Conservation (phyloP, 2,888 invertebrate species). For the Mermis nigrescens region DNA sequence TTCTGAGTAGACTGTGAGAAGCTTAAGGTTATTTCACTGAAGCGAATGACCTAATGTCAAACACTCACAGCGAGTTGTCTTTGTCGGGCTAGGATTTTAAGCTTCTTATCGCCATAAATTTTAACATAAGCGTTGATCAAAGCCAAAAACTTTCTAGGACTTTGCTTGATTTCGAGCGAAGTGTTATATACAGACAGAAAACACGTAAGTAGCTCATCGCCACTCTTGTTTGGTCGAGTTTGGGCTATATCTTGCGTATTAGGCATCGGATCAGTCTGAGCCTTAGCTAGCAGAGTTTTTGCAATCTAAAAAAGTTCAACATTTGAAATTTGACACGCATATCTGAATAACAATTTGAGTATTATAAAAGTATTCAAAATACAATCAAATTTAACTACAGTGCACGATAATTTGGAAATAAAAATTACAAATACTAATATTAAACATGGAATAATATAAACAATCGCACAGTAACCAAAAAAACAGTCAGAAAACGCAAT, state of each 20-base stretch:
- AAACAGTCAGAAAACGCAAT: too few relatives aligned
- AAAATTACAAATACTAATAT: too few relatives aligned
- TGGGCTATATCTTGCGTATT: constrained; percentile 4
- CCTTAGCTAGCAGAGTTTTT: not conserved
- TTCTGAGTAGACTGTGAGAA: too few relatives aligned
- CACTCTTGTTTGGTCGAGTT: constrained; percentile 31
- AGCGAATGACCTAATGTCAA: too few relatives aligned
- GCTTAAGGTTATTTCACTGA: too few relatives aligned
- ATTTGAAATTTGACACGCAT: too few relatives aligned
- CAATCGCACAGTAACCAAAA: too few relatives aligned
- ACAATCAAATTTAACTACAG: constrained; percentile 24
- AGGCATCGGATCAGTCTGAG: not conserved
- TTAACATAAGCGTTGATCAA: constrained; percentile 39
- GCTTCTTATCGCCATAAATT: constrained; percentile 47
- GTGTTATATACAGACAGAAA: constrained; percentile 39
- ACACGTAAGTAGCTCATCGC: constrained; percentile 33
- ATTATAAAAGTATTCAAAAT: too few relatives aligned
- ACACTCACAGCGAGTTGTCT: constrained; percentile 47
- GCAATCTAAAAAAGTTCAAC: not conserved
- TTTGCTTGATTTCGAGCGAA: constrained; percentile 23
- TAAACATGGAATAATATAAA: too few relatives aligned
- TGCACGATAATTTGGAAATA: too few relatives aligned
- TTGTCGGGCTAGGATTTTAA: constrained; percentile 43
- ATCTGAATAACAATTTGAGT: too few relatives aligned
- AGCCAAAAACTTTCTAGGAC: constrained; percentile 40